phyloP scores from a whole-genome alignment of 2,113 vertebrate genomes.

The Lota lota region DNA sequence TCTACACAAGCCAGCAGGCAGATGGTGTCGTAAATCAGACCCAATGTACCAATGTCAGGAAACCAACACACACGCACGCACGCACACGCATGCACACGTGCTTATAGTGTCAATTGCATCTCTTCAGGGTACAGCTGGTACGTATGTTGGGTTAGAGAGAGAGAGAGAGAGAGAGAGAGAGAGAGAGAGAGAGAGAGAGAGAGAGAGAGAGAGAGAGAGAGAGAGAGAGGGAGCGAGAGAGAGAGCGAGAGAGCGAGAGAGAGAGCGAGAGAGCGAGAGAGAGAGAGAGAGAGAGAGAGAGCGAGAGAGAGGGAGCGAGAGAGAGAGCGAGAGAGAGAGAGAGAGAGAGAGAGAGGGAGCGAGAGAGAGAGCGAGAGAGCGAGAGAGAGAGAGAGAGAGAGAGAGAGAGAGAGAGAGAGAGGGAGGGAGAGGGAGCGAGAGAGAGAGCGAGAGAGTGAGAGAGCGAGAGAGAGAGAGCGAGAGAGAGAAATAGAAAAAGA shows the following conservation, averaged over 20 bases:
- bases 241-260: too few relatives aligned
- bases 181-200: slow-evolving; percentile 12
- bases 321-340: slow-evolving; percentile 27
- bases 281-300: too few relatives aligned
- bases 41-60: slow-evolving; percentile 29
- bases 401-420: slow-evolving; percentile 1
- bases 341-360: slow-evolving; percentile 29
- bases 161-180: slow-evolving; percentile 31
- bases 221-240: too few relatives aligned
- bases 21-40: slow-evolving; percentile 47
- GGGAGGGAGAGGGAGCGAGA: slow-evolving; percentile 39
- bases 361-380: slow-evolving; percentile 41
- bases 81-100: background rate
- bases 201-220: too few relatives aligned
- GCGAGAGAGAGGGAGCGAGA: too few relatives aligned
- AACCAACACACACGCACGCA: background rate
- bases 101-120: slow-evolving; percentile 25
- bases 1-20: slow-evolving; percentile 44
- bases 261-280: too few relatives aligned
- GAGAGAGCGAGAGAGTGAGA: slow-evolving; percentile 43
- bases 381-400: slow-evolving; percentile 46
- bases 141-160: slow-evolving; percentile 19
- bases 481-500: slow-evolving; percentile 33
- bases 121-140: slow-evolving; percentile 45
- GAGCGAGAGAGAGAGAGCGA: slow-evolving; percentile 15